Evolutionary conservation across 2,888 invertebrate species (phyloP).

Genomic region (Drosophila acutilabella): DNA sequence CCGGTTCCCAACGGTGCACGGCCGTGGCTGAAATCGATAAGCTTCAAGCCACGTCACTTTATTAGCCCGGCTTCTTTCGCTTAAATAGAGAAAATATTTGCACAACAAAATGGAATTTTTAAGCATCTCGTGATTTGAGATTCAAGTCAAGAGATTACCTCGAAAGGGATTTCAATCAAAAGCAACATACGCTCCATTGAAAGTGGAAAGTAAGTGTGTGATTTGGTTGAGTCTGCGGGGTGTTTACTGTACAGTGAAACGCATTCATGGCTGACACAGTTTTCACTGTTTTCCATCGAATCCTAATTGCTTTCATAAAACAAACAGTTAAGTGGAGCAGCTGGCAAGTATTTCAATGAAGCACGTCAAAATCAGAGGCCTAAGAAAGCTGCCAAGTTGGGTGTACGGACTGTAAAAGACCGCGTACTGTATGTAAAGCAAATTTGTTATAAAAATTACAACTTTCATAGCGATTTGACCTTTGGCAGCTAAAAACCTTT

Average conservation of each 20-base stretch:
- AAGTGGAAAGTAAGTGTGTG: constrained; percentile 10
- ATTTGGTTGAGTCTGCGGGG: no score
- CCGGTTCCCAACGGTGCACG: neutral
- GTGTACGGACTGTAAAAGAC: no score
- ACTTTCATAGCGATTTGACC: no score
- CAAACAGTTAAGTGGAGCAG: neutral
- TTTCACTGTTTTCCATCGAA: neutral
- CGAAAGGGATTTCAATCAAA: constrained; percentile 6
- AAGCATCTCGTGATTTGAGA: constrained; percentile 30
- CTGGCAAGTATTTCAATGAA: neutral
- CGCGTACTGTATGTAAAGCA: no score
- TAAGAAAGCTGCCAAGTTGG: no score
- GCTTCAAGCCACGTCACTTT: constrained; percentile 40
- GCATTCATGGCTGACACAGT: neutral
- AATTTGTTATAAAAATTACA: no score
- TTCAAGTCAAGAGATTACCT: constrained; percentile 6
- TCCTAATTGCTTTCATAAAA: neutral
- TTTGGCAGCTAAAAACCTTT: no score
- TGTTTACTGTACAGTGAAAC: no score
- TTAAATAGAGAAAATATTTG: constrained; percentile 32
- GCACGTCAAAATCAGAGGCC: neutral
- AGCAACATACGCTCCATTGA: constrained; percentile 13
- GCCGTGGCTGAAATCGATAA: constrained; percentile 36
- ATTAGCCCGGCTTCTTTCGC: constrained; percentile 18
- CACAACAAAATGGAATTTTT: constrained; percentile 52